Conservation (phyloP, 2,888 invertebrate species). For the Amiota communis region DNA sequence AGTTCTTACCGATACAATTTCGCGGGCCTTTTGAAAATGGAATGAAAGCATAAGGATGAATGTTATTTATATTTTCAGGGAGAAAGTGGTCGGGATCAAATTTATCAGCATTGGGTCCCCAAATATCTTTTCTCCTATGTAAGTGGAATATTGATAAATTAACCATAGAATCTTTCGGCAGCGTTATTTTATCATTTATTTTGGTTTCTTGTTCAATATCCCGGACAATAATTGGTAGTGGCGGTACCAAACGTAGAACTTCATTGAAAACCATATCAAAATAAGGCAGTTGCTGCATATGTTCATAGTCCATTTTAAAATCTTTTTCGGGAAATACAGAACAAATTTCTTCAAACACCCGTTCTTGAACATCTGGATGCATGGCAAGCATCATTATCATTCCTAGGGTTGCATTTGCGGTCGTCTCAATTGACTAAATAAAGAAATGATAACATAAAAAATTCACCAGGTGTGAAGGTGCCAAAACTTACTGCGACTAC, state of each 20-base stretch:
- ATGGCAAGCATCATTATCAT: slow-evolving; percentile 14
- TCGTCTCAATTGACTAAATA: slow-evolving; percentile 16
- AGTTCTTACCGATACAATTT: slow-evolving; percentile 55
- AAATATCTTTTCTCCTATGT: slow-evolving; percentile 50
- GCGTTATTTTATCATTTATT: slow-evolving; percentile 40
- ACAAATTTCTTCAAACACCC: slow-evolving; percentile 22
- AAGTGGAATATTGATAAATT: slow-evolving; percentile 48
- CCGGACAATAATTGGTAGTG: slow-evolving; percentile 51
- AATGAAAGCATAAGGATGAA: slow-evolving; percentile 54
- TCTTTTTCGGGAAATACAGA: slow-evolving; percentile 17
- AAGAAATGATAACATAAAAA: not conserved
- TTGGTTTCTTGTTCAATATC: slow-evolving; percentile 40
- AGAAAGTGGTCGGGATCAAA: slow-evolving; percentile 56
- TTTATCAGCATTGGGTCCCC: slow-evolving; percentile 53
- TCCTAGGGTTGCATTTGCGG: not conserved
- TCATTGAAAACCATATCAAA: slow-evolving; percentile 57
- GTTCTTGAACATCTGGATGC: slow-evolving; percentile 22
- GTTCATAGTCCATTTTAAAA: slow-evolving; percentile 12
- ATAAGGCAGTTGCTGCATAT: slow-evolving; percentile 46
- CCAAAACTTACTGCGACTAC: not conserved
- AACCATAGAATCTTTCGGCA: slow-evolving; percentile 48
- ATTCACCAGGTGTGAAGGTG: not conserved
- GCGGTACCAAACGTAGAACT: slow-evolving; percentile 50
- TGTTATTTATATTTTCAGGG: slow-evolving; percentile 44
- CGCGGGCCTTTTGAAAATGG: slow-evolving; percentile 60